Evolutionary conservation across 2,113 vertebrate genomes (phyloP).

Genomic region (Siniperca knerii): DNA sequence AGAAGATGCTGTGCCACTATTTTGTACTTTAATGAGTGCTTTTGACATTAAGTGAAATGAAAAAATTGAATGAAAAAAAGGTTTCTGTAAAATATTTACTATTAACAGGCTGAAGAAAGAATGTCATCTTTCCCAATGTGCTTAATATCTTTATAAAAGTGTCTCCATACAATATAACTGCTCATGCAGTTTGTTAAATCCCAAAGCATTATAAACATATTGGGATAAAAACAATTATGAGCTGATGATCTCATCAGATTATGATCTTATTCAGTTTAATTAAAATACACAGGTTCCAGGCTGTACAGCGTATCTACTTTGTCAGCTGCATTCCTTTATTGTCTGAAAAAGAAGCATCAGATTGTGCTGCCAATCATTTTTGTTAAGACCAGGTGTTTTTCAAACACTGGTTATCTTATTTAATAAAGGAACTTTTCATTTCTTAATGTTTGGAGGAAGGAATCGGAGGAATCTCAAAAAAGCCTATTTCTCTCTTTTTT

Average conservation of each 20-base stretch:
- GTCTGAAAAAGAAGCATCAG: slow-evolving; percentile 28
- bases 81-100: not conserved
- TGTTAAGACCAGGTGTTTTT: slow-evolving; percentile 30
- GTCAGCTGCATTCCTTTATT: slow-evolving; percentile 18
- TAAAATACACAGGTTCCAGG: slow-evolving; percentile 40
- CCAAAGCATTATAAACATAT: slow-evolving; percentile 15
- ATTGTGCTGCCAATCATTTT: slow-evolving; percentile 50
- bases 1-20: not conserved
- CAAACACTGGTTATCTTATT: slow-evolving; percentile 13
- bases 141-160: slow-evolving; percentile 21
- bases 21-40: slow-evolving; percentile 8
- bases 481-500: not conserved
- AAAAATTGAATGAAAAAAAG: not conserved
- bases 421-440: slow-evolving; percentile 22
- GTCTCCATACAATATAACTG: not conserved
- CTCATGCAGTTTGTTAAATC: slow-evolving; percentile 35
- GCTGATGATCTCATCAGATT: slow-evolving; percentile 32
- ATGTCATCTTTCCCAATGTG: slow-evolving; percentile 3
- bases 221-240: slow-evolving; percentile 26
- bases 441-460: slow-evolving; percentile 13
- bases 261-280: slow-evolving; percentile 24
- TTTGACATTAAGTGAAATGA: not conserved
- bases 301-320: slow-evolving; percentile 15
- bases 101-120: slow-evolving; percentile 13
- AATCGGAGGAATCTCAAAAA: slow-evolving; percentile 9